Conservation (phyloP, 2,888 invertebrate species). For the Periphyllus acericola region DNA sequence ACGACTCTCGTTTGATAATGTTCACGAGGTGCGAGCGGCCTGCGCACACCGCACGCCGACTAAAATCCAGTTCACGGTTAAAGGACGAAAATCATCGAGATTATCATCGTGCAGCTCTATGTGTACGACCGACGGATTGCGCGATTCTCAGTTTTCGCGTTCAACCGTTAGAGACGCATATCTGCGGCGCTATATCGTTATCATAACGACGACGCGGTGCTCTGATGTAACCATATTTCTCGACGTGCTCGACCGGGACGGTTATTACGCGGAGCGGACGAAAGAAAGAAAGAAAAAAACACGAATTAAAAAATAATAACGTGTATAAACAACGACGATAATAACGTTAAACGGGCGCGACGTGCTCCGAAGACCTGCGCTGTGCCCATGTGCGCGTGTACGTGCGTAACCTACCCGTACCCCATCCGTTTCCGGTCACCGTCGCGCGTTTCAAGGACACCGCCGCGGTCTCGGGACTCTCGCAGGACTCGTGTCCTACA, state of each 20-base stretch:
- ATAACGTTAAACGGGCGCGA: neutral
- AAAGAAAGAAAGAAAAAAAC: no score
- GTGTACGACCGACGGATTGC: neutral
- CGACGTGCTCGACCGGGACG: neutral
- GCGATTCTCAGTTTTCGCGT: neutral
- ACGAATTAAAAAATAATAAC: neutral
- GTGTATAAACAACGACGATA: no score
- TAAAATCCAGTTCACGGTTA: slow-evolving; percentile 36
- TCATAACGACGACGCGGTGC: neutral
- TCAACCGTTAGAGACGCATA: neutral
- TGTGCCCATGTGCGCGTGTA: no score
- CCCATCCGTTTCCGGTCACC: neutral
- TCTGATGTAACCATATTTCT: neutral
- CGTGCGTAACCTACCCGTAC: neutral
- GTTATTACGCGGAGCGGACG: neutral
- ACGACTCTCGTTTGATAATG: neutral
- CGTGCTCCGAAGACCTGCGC: neutral
- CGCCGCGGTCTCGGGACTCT: neutral
- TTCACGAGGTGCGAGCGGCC: neutral
- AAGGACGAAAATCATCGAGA: slow-evolving; percentile 25
- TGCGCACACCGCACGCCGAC: neutral
- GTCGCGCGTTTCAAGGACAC: neutral
- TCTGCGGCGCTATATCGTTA: no score
- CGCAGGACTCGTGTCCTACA: no score
- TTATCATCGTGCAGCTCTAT: no score